These are phyloP conservation scores for Drosophila testacea DNA, from an alignment of 2,888 invertebrate genomes.

Conservation along the genomic window DNA sequence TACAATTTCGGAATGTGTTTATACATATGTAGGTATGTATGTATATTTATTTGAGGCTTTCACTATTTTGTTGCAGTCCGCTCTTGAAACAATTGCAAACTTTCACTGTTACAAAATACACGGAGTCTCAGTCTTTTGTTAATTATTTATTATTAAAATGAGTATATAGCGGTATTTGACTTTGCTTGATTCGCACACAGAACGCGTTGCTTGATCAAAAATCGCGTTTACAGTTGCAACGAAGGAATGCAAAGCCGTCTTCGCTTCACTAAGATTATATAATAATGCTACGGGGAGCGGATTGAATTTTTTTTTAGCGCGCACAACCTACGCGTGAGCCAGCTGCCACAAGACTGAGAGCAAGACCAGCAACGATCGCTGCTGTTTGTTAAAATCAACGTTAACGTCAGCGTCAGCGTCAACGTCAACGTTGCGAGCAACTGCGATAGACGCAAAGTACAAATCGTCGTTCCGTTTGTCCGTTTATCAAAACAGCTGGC, in stretches of 20 bases:
- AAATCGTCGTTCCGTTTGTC: conserved; percentile 23
- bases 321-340: conserved; percentile 82
- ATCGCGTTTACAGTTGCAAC: conserved; percentile 54
- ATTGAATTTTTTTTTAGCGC: conserved; percentile 55
- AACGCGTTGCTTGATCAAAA: conserved; percentile 54
- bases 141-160: conserved; percentile 3
- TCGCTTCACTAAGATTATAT: conserved; percentile 67
- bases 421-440: conserved; percentile 13
- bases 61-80: conserved; percentile 45
- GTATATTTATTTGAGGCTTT: conserved; percentile 32
- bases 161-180: conserved; percentile 40
- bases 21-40: neutral
- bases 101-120: conserved; percentile 56
- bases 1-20: conserved; percentile 20
- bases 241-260: conserved; percentile 61
- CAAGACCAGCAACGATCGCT: conserved; percentile 36
- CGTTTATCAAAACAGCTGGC: conserved; percentile 55
- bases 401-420: neutral
- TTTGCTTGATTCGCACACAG: conserved; percentile 50
- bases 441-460: conserved; percentile 60
- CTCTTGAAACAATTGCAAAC: conserved; percentile 55
- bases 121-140: conserved; percentile 15
- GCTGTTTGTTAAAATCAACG: neutral
- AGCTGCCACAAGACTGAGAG: conserved; percentile 83
- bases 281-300: conserved; percentile 54